Conservation (phyloP, 1,140 invertebrate genomes). For the Heliconius himera region DNA sequence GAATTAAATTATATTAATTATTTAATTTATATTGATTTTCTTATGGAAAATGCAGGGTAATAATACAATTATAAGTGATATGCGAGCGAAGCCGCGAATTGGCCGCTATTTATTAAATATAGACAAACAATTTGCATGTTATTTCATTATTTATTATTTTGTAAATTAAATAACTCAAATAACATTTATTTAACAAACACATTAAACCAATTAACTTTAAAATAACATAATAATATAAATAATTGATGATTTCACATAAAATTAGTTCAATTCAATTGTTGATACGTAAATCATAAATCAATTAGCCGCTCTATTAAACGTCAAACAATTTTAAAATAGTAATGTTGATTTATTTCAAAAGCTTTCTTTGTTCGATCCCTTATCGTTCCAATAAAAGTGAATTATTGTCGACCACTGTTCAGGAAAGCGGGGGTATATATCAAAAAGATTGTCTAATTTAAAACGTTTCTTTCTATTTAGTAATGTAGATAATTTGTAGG, state of each 20-base stretch:
- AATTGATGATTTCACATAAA: background rate
- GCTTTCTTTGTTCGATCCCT: slow-evolving; percentile 60
- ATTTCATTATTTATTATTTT: background rate
- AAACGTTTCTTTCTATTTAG: slow-evolving; percentile 39
- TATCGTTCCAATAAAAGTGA: slow-evolving; percentile 70
- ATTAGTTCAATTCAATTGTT: background rate
- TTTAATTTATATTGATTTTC: too few relatives aligned
- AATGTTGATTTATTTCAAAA: slow-evolving; percentile 59
- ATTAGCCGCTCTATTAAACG: slow-evolving; percentile 42
- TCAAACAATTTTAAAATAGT: slow-evolving; percentile 34
- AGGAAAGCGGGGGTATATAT: slow-evolving; percentile 53
- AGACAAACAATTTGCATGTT: background rate
- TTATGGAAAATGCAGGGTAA: too few relatives aligned
- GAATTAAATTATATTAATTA: too few relatives aligned
- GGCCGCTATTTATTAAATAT: too few relatives aligned
- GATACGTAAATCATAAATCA: slow-evolving; percentile 37
- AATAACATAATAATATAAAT: slow-evolving; percentile 1
- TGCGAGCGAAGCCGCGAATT: too few relatives aligned
- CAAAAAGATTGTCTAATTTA: slow-evolving; percentile 70
- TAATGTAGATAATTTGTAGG: slow-evolving; percentile 32
- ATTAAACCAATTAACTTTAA: background rate
- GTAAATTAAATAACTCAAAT: too few relatives aligned
- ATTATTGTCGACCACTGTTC: slow-evolving; percentile 59
- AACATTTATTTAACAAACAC: background rate
- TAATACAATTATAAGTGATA: too few relatives aligned